Percentiles rank a stretch among this genome's conserved stretches.
Evolutionary conservation across 2,113 vertebrate genomes (phyloP).

Genomic region (Aythya baeri): DNA sequence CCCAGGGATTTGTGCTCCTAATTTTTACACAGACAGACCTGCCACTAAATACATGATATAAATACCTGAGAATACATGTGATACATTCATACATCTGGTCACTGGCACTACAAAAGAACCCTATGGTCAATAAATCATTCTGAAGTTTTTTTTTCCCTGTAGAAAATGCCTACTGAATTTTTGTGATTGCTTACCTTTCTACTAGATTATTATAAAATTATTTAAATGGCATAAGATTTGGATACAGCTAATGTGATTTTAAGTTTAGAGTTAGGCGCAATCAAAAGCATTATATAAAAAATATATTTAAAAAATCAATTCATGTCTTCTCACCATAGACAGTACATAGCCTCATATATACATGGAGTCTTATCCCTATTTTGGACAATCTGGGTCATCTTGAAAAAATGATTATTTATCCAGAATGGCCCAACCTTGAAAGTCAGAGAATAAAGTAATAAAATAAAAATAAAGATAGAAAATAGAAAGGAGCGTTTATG

Average conservation of each 20-base stretch:
- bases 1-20: neutral
- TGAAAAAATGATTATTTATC: neutral
- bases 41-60: neutral
- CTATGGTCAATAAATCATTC: neutral
- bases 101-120: neutral
- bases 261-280: neutral
- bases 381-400: neutral
- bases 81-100: neutral
- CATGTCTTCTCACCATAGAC: fast-evolving
- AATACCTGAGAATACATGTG: neutral
- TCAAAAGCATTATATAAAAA: neutral
- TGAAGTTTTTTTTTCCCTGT: neutral
- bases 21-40: neutral
- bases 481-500: neutral
- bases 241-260: neutral
- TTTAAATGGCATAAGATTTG: neutral
- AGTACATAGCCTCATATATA: fast-evolving
- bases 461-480: neutral
- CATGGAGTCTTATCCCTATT: neutral
- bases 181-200: neutral
- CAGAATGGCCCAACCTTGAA: neutral
- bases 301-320: neutral
- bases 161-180: neutral
- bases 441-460: neutral
- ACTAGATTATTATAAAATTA: neutral